Evolutionary conservation across 2,797 vertebrate genomes (phyloP), one percentile per base, ranked within the genome.

Genomic region (Oophaga sylvatica): DNA sequence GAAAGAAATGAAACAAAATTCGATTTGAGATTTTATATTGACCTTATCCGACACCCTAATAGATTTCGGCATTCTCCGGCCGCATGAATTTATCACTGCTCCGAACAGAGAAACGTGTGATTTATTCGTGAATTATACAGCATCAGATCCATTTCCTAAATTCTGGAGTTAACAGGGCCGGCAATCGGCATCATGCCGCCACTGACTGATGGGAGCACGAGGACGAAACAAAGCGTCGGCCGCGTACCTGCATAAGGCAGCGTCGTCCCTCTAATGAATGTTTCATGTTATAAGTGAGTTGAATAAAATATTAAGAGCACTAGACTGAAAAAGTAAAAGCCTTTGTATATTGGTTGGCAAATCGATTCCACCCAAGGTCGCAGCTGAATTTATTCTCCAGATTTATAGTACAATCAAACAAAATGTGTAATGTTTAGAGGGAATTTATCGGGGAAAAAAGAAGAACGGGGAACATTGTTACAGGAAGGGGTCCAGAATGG

Each of bases 121-220:
- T 88, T 88, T 79, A 88, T 84, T 88, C 81, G 80, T 84, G 31
- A 84, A 70, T 79, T 26, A 78, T 62, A 48, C 87, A 80, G 80
- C 68, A 57, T 84, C 81, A 88, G 63, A 71, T 71, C 81, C 65
- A 80, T 88, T 84, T 84, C 73, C 73, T 87, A 78, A 70, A 83
- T 31, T 48, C 65, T 26, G 11, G 60, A 79, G 73, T 70, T 71
- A 79, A 70, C 53, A 48, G 59, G 5, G 80, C 17, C 31, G 20
- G 56, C 53, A 41, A 65, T 79, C 63, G 70, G 75, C 71, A 48
- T 29, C 73, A 59, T n/a, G 22, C 57, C 41, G 56, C 73, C 35
- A 7, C 63, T 78, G 81, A 88, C 2, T 65, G 75, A 88, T 83
- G 75, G 71, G 53, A 35, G 16, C 8, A 48, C 59, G 45, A 59